Conservation (phyloP, 1,140 invertebrate species). For the Leptopilina clavipes region DNA sequence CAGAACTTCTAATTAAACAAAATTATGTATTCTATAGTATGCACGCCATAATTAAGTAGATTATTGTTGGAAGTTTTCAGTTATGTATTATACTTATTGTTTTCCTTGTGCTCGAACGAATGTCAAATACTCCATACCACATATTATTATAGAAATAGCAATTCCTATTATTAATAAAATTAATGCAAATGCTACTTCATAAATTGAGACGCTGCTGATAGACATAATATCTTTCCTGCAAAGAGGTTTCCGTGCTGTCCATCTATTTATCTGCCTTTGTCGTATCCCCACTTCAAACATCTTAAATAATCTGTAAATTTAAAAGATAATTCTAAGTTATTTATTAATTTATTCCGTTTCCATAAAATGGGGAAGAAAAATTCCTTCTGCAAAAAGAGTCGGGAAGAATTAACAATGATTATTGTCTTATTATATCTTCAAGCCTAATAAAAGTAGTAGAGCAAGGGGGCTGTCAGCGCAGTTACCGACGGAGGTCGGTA, state of each 20-base stretch:
- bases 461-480: too few species aligned
- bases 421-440: too few species aligned
- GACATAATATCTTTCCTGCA: conserved; percentile 39
- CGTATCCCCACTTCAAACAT: conserved; percentile 45
- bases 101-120: neutral
- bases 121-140: neutral
- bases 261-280: conserved; percentile 41
- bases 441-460: too few species aligned
- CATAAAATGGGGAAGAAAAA: too few species aligned
- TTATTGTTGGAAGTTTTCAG: neutral
- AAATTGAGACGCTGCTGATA: conserved; percentile 48
- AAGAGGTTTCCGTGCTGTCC: conserved; percentile 43
- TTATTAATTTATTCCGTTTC: too few species aligned
- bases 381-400: too few species aligned
- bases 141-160: conserved; percentile 46
- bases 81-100: neutral
- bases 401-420: too few species aligned
- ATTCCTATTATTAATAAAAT: conserved; percentile 48
- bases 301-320: conserved; percentile 37
- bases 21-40: too few species aligned
- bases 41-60: too few species aligned
- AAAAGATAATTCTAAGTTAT: too few species aligned
- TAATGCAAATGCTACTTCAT: conserved; percentile 47
- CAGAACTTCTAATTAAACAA: too few species aligned
- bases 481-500: too few species aligned